These are phyloP conservation scores for Caranx melampygus DNA, from an alignment of 2,113 vertebrate genomes.

Conservation along the genomic window DNA sequence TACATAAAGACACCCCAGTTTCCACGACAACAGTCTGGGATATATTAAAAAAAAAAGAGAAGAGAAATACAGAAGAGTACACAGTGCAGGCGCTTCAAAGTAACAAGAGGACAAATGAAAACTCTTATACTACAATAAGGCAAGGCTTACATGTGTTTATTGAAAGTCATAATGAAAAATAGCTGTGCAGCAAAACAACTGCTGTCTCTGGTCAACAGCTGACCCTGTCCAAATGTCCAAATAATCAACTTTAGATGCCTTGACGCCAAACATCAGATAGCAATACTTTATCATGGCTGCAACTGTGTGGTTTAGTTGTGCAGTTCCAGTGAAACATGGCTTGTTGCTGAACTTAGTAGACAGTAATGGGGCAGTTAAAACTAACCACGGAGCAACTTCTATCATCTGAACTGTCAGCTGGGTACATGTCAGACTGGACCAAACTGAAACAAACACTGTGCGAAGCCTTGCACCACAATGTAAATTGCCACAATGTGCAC, in stretches of 20 bases:
- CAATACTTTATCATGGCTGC: background rate
- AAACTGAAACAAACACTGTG: slow-evolving; percentile 18
- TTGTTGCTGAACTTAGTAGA: slow-evolving; percentile 1
- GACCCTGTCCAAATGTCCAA: background rate
- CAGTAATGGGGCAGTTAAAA: background rate
- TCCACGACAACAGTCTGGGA: slow-evolving; percentile 81
- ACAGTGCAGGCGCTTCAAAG: slow-evolving; percentile 15
- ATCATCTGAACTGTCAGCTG: background rate
- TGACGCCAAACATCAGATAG: slow-evolving; percentile 8
- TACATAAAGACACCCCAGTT: slow-evolving; percentile 79
- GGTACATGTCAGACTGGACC: background rate
- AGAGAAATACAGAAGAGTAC: slow-evolving; percentile 45
- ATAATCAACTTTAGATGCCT: slow-evolving; percentile 27
- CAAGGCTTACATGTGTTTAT: slow-evolving; percentile 15
- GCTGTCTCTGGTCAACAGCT: slow-evolving; percentile 26
- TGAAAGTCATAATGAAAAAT: slow-evolving; percentile 34
- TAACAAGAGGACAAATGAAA: slow-evolving; percentile 22
- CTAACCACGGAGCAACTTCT: background rate
- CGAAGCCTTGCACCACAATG: background rate
- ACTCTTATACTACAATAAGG: slow-evolving; percentile 28
- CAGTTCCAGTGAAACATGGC: slow-evolving; percentile 6
- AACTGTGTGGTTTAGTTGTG: background rate
- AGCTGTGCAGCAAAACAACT: slow-evolving; percentile 13
- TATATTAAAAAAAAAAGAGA: slow-evolving; percentile 35
- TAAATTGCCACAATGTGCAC: slow-evolving; percentile 20